phyloP scores from a whole-genome alignment of 2,113 vertebrate genomes.

The Erpornis zantholeuca region DNA sequence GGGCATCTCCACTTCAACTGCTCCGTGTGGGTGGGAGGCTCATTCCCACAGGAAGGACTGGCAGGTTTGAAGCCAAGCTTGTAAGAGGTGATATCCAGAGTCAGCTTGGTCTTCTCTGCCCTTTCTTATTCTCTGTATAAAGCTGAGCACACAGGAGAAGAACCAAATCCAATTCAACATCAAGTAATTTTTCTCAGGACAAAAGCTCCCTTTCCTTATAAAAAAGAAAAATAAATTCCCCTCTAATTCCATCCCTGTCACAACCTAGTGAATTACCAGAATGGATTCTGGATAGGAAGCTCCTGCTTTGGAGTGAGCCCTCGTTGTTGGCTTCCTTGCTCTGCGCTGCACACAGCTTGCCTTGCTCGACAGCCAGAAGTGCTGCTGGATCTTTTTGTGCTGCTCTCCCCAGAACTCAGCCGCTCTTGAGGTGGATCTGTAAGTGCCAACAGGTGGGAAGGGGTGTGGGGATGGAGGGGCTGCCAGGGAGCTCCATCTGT shows the following conservation, averaged over 20 bases:
- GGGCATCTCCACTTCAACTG: background rate
- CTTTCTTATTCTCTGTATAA: background rate
- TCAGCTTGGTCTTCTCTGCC: background rate
- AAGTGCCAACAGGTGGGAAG: constrained; percentile 31
- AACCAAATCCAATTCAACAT: background rate
- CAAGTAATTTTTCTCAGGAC: background rate
- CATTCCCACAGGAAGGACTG: background rate
- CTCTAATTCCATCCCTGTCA: background rate
- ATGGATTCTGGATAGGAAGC: constrained; percentile 4
- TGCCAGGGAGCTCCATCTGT: constrained; percentile 8
- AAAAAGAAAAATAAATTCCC: background rate
- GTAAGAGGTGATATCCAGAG: background rate
- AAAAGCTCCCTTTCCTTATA: background rate
- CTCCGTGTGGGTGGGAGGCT: fast-evolving
- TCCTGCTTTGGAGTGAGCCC: background rate
- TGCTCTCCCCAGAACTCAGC: background rate
- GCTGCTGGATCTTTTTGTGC: constrained; percentile 20
- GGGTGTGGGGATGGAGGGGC: background rate
- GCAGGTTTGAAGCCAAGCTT: background rate
- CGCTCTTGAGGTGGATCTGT: background rate
- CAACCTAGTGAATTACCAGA: constrained; percentile 1
- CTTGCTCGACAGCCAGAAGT: constrained; percentile 35
- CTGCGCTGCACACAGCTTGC: background rate
- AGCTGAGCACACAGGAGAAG: background rate
- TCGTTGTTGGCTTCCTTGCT: background rate